Percentiles rank a stretch among this genome's conserved stretches.
phyloP scores from a whole-genome alignment of 2,888 invertebrate genomes.

The Drosophila picticornis region DNA sequence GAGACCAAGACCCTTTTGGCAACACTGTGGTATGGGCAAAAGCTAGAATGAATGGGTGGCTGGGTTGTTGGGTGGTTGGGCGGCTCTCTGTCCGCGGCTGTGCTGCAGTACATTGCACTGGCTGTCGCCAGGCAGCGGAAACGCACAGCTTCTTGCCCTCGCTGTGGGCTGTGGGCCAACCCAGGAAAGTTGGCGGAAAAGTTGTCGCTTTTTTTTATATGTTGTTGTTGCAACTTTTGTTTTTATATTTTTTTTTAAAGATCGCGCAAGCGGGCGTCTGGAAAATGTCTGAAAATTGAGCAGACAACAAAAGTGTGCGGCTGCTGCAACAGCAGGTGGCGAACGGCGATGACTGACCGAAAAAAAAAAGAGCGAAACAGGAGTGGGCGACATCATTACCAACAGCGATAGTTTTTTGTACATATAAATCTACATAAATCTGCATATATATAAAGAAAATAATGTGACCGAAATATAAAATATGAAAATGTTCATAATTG shows the following conservation, averaged over 20 bases:
- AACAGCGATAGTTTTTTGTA: constrained; percentile 53
- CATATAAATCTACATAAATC: background rate
- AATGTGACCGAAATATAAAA: constrained; percentile 42
- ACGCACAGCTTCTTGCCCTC: constrained; percentile 80
- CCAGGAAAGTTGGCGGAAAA: constrained; percentile 74
- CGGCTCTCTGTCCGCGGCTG: background rate
- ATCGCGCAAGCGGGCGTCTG: constrained; percentile 76
- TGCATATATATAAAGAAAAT: constrained; percentile 9
- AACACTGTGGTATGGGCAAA: constrained; percentile 41
- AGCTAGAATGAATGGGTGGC: constrained; percentile 35
- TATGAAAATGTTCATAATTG: constrained; percentile 60
- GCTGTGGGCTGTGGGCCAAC: constrained; percentile 74
- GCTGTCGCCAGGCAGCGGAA: constrained; percentile 60
- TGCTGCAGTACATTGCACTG: constrained; percentile 61
- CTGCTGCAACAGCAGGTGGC: constrained; percentile 67
- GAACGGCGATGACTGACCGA: constrained; percentile 42
- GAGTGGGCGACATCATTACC: constrained; percentile 44
- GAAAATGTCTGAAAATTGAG: constrained; percentile 79
- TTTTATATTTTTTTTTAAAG: constrained; percentile 59
- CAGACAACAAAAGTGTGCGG: constrained; percentile 57
- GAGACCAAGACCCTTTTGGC: constrained; percentile 76
- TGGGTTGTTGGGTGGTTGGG: constrained; percentile 10
- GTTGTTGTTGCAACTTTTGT: constrained; percentile 44
- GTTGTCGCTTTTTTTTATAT: constrained; percentile 66
- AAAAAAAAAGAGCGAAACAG: constrained; percentile 17